Conservation (phyloP, 37 sponge, comb jelly and placozoan species). For the Oopsacas minuta region DNA sequence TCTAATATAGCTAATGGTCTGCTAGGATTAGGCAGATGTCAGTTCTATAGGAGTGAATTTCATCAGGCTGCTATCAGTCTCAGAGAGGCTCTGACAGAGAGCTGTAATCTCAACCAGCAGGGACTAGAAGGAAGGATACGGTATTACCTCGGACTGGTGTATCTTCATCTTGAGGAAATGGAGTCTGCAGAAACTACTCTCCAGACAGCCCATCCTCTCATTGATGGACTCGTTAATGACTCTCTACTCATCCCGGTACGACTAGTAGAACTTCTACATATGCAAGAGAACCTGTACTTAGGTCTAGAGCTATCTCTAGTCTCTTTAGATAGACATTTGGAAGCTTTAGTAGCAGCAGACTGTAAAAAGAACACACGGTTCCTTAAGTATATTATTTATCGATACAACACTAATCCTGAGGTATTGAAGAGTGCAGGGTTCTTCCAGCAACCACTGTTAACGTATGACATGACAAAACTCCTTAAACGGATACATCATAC, state of each 20-base stretch:
- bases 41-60: slow-evolving; percentile 44
- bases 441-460: slow-evolving; percentile 33
- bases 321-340: slow-evolving; percentile 45
- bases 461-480: slow-evolving; percentile 44
- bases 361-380: slow-evolving; percentile 55
- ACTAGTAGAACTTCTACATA: slow-evolving; percentile 39
- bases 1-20: slow-evolving; percentile 41
- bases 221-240: slow-evolving; percentile 46
- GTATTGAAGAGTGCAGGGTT: slow-evolving; percentile 44
- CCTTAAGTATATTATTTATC: slow-evolving; percentile 39
- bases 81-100: slow-evolving; percentile 56
- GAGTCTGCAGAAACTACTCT: slow-evolving; percentile 42
- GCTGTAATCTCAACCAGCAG: slow-evolving; percentile 21
- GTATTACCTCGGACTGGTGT: slow-evolving; percentile 72
- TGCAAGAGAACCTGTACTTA: slow-evolving; percentile 44
- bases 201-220: slow-evolving; percentile 46
- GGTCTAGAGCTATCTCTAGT: slow-evolving; percentile 64
- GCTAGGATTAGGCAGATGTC: slow-evolving; percentile 61
- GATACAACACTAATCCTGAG: slow-evolving; percentile 37
- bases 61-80: slow-evolving; percentile 47
- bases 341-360: slow-evolving; percentile 78
- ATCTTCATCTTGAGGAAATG: slow-evolving; percentile 46
- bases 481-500: slow-evolving; percentile 35
- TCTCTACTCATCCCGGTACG: slow-evolving; percentile 46
- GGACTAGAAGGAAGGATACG: slow-evolving; percentile 71